Conservation (phyloP, 2,888 invertebrate genomes). For the Eustalomyia histrio region DNA sequence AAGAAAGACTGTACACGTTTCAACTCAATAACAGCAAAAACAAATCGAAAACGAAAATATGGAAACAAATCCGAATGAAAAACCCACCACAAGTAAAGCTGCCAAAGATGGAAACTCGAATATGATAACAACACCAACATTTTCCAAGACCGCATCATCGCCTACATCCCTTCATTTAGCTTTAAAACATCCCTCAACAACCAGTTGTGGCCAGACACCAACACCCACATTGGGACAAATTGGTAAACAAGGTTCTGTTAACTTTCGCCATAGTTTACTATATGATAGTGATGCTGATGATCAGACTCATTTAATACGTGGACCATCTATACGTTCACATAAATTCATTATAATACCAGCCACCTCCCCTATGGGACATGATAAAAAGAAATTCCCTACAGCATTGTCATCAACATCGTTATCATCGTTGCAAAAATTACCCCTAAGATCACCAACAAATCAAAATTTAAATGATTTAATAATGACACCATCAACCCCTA, state of each 20-base stretch:
- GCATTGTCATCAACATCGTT: conserved; percentile 72
- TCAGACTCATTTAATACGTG: conserved; percentile 74
- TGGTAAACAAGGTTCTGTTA: conserved; percentile 66
- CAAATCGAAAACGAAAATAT: conserved; percentile 37
- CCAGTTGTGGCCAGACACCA: conserved; percentile 5
- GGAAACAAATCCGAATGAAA: conserved; percentile 53
- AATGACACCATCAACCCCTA: conserved; percentile 6
- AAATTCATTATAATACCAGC: conserved; percentile 78
- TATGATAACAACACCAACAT: conserved; percentile 13
- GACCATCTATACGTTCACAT: conserved; percentile 74
- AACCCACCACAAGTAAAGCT: conserved; percentile 36
- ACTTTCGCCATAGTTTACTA: conserved; percentile 73
- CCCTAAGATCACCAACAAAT: conserved; percentile 57
- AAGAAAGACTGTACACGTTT: neutral
- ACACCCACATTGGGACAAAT: conserved; percentile 65
- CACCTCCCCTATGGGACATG: conserved; percentile 50
- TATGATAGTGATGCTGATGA: conserved; percentile 76
- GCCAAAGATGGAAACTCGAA: conserved; percentile 12
- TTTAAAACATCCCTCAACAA: conserved; percentile 20
- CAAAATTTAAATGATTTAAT: conserved; percentile 50
- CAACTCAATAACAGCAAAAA: neutral
- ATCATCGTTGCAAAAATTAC: conserved; percentile 66
- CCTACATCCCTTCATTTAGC: conserved; percentile 68
- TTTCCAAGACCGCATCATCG: conserved; percentile 70
- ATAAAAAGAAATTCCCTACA: conserved; percentile 69